Base-by-base conservation (phyloP, 2,797 vertebrate species). In the Gallirallus australis region DNA sequence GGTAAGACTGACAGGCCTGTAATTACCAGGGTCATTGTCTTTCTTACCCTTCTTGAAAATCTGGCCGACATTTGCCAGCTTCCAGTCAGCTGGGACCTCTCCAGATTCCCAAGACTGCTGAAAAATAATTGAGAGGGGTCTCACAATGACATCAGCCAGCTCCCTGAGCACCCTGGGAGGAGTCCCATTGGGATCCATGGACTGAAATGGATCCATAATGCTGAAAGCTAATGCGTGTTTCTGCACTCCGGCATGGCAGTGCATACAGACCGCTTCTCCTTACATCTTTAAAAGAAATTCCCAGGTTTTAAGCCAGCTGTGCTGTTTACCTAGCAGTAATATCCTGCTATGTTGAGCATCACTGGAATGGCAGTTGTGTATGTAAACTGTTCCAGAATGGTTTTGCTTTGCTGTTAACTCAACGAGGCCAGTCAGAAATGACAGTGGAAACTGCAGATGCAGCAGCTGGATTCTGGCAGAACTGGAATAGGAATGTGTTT, bases 371-470 rank as follows among this genome's bases (percentile, higher is more conserved):
- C 83, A 63, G 63, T 53, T 90, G 73, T 70, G 64, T 73, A 64
- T 64, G 33, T 80, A 65, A 91, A 82, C 68, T 59, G 40, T 78
- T 89, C 81, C 89, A 65, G 45, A 61, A 21, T 57, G 76, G 72
- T 28, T 96, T 70, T 86, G 64, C 33, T 89, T 92, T 80, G 37
- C 86, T 59, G 8, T 71, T 86, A 89, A 77, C 63, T 77, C 68
- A 6, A 42, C n/a, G 31, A 89, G 45, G 28, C 68, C 68, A 28
- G 68, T 77, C 60, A 79, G 71, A 86, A 90, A 60, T 52, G 31
- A 30, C 48, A 61, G 53, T 42, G 69, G 75, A 91, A 91, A 92
- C 7, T 82, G 54, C 37, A 54, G 40, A 71, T 82, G 37, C 30
- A 68, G 50, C 54, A 78, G 91, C 52, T 87, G 75, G 59, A 73